Evolutionary conservation across 2,888 invertebrate species (phyloP).

Genomic region (Cryptus viduatorius): DNA sequence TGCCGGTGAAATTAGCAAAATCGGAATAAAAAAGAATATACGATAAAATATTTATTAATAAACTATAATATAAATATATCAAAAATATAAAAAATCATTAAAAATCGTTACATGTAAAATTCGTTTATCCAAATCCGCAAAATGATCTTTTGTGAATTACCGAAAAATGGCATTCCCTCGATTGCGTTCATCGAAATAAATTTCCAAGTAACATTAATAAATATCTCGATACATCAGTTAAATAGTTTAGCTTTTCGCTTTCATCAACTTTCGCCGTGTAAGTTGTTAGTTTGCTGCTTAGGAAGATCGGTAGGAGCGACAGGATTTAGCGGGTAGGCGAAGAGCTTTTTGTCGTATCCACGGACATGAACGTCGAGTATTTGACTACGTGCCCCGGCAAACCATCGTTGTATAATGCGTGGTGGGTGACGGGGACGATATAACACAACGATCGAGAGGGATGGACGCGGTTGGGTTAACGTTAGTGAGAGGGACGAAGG

Average conservation of each 20-base stretch:
- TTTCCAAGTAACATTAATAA: too few species aligned
- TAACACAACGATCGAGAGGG: conserved; percentile 41
- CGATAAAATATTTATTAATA: too few species aligned
- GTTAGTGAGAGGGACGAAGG: conserved; percentile 55
- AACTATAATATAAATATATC: too few species aligned
- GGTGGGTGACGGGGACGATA: conserved; percentile 60
- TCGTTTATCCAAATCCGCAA: too few species aligned
- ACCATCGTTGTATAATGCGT: conserved; percentile 76
- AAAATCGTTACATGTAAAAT: too few species aligned
- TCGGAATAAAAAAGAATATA: too few species aligned
- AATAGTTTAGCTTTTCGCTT: conserved; percentile 45
- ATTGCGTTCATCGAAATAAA: neutral
- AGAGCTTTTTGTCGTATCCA: conserved; percentile 72
- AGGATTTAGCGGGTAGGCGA: conserved; percentile 33
- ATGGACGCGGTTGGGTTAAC: conserved; percentile 64
- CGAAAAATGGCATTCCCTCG: too few species aligned
- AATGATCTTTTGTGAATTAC: too few species aligned
- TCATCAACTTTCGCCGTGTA: conserved; percentile 32
- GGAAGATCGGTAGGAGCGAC: conserved; percentile 18
- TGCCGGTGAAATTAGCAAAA: too few species aligned
- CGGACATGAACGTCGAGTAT: conserved; percentile 72
- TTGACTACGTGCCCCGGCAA: conserved; percentile 77
- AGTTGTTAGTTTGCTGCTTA: conserved; percentile 51
- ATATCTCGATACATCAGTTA: too few species aligned
- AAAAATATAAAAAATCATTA: too few species aligned